Evolutionary conservation across 2,113 vertebrate genomes (phyloP).

Genomic region (Heterochromis multidens): DNA sequence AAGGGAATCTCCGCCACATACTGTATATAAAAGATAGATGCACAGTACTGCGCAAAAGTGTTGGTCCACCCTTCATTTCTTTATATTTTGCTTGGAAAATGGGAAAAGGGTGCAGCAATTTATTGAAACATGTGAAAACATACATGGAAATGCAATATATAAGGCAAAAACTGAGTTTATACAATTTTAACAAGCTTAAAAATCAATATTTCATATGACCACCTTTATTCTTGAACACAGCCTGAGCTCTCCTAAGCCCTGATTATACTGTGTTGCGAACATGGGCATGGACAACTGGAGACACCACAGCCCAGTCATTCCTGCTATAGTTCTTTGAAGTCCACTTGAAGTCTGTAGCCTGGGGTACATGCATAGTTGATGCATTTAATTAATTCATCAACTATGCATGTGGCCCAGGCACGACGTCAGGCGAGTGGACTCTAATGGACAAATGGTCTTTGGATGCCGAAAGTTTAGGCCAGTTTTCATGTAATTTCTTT

Average conservation of each 20-base stretch:
- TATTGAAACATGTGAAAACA: neutral
- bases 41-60: neutral
- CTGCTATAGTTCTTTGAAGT: neutral
- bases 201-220: neutral
- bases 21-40: too few relatives aligned
- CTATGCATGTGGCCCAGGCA: neutral
- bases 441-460: neutral
- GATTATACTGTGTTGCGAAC: fast-evolving
- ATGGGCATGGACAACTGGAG: neutral
- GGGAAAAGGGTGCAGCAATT: too few relatives aligned
- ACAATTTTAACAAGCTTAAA: neutral
- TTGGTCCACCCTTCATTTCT: neutral
- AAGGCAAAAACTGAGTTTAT: neutral
- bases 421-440: neutral
- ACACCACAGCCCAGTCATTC: neutral
- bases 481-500: neutral
- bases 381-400: neutral
- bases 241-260: neutral
- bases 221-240: neutral
- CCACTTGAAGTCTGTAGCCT: neutral
- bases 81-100: neutral
- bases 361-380: neutral
- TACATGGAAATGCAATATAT: neutral
- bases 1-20: neutral
- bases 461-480: neutral